Evolutionary conservation across 1,140 invertebrate genomes (phyloP).

Genomic region (Panagrolaimus sp.): DNA sequence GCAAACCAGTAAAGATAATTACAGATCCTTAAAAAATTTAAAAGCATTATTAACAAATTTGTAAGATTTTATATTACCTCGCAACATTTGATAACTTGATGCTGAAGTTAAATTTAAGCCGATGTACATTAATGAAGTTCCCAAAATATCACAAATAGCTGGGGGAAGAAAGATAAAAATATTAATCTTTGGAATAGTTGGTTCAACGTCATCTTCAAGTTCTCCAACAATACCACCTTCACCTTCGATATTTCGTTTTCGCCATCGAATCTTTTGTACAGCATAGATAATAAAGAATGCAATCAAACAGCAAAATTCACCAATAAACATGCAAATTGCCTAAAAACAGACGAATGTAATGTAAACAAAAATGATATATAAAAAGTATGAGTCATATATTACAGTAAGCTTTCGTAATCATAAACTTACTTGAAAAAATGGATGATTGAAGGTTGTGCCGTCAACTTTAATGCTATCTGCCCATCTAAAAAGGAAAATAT

Average conservation of each 20-base stretch:
- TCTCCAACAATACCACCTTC: constrained; percentile 43
- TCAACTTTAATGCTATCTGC: constrained; percentile 55
- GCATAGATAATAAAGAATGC: constrained; percentile 49
- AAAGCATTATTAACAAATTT: neutral
- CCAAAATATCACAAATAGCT: constrained; percentile 57
- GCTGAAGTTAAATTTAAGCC: constrained; percentile 84
- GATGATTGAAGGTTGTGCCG: constrained; percentile 52
- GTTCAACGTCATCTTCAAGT: constrained; percentile 42
- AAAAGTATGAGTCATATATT: neutral
- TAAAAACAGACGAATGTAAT: constrained; percentile 25
- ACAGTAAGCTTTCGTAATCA: neutral
- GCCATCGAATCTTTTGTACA: constrained; percentile 30
- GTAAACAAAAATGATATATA: neutral
- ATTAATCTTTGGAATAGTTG: constrained; percentile 49
- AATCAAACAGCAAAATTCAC: constrained; percentile 56
- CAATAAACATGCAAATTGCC: constrained; percentile 58
- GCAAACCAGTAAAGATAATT: constrained; percentile 83
- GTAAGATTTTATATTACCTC: constrained; percentile 65
- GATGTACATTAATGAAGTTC: constrained; percentile 70
- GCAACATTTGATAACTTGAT: constrained; percentile 91
- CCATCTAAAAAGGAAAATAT: constrained; percentile 41
- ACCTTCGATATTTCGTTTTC: constrained; percentile 19
- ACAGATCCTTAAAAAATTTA: constrained; percentile 69
- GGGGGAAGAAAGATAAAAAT: constrained; percentile 73
- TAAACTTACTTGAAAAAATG: constrained; percentile 51